phyloP scores from a whole-genome alignment of 1,140 invertebrate species.

The Euglossa dilemma region DNA sequence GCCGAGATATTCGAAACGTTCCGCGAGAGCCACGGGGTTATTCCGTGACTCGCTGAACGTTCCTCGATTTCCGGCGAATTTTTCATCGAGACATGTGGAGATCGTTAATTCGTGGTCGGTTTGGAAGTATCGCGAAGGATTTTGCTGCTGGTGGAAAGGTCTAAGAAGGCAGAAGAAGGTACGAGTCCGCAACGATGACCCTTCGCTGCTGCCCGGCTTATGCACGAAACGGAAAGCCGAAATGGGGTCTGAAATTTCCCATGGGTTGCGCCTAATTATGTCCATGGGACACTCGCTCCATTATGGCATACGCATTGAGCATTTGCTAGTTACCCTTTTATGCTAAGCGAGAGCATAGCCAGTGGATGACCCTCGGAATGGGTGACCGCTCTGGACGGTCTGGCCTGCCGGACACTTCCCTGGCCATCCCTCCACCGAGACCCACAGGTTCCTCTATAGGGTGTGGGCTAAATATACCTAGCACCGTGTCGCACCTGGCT shows the following conservation, averaged over 20 bases:
- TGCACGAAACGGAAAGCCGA: constrained; percentile 51
- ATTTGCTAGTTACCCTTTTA: constrained; percentile 80
- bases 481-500: constrained; percentile 37
- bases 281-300: constrained; percentile 79
- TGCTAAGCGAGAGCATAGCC: constrained; percentile 79
- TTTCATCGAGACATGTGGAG: too few relatives aligned
- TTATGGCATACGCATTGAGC: constrained; percentile 75
- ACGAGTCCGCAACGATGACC: constrained; percentile 48
- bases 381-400: constrained; percentile 68
- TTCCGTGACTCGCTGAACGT: too few relatives aligned
- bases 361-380: constrained; percentile 76
- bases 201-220: constrained; percentile 45
- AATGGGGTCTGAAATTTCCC: constrained; percentile 78
- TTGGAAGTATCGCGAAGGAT: too few relatives aligned
- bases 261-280: constrained; percentile 81
- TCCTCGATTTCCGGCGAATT: too few relatives aligned
- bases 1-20: neutral
- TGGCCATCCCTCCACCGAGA: constrained; percentile 68
- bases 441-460: constrained; percentile 58
- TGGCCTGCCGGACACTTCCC: constrained; percentile 75
- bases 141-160: neutral
- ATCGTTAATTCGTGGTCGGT: too few relatives aligned
- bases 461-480: constrained; percentile 54
- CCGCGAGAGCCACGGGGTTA: too few relatives aligned
- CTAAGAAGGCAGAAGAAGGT: too few relatives aligned